These are phyloP conservation scores for Syngnathus typhle DNA, from an alignment of 2,113 vertebrate genomes.

Conservation along the genomic window DNA sequence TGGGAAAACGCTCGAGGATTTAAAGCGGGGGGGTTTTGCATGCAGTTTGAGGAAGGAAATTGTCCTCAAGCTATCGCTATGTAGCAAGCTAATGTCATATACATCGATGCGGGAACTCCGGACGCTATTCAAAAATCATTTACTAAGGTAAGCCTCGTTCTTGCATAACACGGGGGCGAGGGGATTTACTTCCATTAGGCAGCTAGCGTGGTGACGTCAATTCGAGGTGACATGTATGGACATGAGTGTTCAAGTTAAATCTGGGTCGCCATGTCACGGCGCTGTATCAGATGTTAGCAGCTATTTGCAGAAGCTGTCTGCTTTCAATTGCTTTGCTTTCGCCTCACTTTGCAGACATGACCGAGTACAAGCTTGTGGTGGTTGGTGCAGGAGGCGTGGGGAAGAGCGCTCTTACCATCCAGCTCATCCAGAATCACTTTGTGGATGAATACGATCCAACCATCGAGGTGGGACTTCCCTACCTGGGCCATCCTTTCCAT, in stretches of 20 bases:
- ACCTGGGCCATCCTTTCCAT: neutral
- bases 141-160: conserved; percentile 39
- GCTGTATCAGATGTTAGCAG: neutral
- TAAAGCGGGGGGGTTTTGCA: conserved; percentile 6
- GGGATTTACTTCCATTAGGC: neutral
- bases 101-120: conserved; percentile 24
- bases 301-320: neutral
- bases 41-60: conserved; percentile 43
- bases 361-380: conserved; percentile 82
- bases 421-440: conserved; percentile 82
- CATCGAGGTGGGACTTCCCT: conserved; percentile 66
- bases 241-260: conserved; percentile 28
- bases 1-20: neutral
- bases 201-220: neutral
- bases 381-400: conserved; percentile 81
- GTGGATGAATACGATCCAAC: conserved; percentile 77
- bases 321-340: neutral
- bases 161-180: neutral
- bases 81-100: conserved; percentile 57
- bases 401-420: conserved; percentile 82
- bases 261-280: conserved; percentile 50
- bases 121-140: neutral
- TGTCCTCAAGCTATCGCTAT: conserved; percentile 48
- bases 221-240: neutral
- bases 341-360: conserved; percentile 66